Evolutionary conservation across 2,113 vertebrate genomes (phyloP).

Genomic region (Psophia crepitans): DNA sequence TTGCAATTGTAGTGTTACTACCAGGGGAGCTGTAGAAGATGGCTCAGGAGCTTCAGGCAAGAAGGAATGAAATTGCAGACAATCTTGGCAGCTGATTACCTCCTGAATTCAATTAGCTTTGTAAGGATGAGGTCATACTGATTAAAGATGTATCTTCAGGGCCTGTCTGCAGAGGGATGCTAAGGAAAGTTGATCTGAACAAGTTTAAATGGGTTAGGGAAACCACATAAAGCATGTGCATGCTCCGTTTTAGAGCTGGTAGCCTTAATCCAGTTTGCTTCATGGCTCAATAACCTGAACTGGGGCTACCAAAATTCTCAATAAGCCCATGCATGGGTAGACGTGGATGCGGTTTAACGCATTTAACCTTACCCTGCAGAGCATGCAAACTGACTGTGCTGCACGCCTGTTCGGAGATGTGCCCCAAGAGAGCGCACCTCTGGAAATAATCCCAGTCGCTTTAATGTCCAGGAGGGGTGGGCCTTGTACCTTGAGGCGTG

Average conservation of each 20-base stretch:
- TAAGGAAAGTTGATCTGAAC: not conserved
- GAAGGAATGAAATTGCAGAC: constrained; percentile 16
- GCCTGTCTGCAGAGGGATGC: not conserved
- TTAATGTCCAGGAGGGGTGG: not conserved
- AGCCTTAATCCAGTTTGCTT: not conserved
- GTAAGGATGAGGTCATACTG: not conserved
- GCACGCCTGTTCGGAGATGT: not conserved
- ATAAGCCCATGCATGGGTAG: not conserved
- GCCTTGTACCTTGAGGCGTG: not conserved
- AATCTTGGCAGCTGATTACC: not conserved
- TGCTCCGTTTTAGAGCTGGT: fast-evolving
- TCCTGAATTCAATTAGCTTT: constrained; percentile 23
- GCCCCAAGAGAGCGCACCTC: not conserved
- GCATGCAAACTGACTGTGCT: not conserved
- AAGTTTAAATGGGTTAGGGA: not conserved
- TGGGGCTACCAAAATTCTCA: not conserved
- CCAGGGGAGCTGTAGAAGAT: not conserved
- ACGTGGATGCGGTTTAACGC: not conserved
- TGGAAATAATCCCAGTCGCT: not conserved
- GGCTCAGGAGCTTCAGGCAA: constrained; percentile 23
- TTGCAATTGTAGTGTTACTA: not conserved
- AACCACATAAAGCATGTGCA: not conserved
- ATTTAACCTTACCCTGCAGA: not conserved
- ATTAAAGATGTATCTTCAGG: not conserved
- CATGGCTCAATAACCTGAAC: not conserved